Conservation (phyloP, 1,140 invertebrate species). For the Parapsyche elsis region DNA sequence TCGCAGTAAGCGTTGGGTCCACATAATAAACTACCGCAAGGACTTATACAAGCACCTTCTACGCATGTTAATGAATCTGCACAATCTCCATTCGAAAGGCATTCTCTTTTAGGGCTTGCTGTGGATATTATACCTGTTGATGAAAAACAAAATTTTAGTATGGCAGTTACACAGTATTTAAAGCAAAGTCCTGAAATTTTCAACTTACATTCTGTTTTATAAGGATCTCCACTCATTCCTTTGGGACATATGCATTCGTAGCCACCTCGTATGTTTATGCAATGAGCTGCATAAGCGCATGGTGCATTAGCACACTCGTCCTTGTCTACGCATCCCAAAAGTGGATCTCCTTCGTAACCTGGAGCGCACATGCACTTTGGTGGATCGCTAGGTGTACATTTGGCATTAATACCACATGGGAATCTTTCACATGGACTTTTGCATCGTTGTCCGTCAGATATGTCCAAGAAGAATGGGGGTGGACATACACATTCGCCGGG, state of each 20-base stretch:
- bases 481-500: constrained; percentile 90
- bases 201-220: constrained; percentile 80
- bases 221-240: constrained; percentile 85
- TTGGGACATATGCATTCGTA: constrained; percentile 86
- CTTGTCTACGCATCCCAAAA: constrained; percentile 84
- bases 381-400: constrained; percentile 89
- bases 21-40: constrained; percentile 81
- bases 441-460: constrained; percentile 82
- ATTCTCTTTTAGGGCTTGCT: constrained; percentile 70
- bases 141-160: constrained; percentile 34
- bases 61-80: constrained; percentile 82
- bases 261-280: constrained; percentile 86
- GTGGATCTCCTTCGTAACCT: constrained; percentile 86
- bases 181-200: not conserved
- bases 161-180: not conserved
- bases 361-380: constrained; percentile 87
- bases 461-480: constrained; percentile 87
- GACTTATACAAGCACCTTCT: constrained; percentile 81
- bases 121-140: constrained; percentile 56
- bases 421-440: constrained; percentile 90
- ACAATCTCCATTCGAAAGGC: constrained; percentile 80
- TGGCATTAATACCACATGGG: constrained; percentile 91
- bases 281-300: constrained; percentile 87
- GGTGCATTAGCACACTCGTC: constrained; percentile 84
- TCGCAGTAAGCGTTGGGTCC: constrained; percentile 88